Base-by-base conservation (phyloP, 2,888 invertebrate genomes). In the Leptogaster cylindrica region DNA sequence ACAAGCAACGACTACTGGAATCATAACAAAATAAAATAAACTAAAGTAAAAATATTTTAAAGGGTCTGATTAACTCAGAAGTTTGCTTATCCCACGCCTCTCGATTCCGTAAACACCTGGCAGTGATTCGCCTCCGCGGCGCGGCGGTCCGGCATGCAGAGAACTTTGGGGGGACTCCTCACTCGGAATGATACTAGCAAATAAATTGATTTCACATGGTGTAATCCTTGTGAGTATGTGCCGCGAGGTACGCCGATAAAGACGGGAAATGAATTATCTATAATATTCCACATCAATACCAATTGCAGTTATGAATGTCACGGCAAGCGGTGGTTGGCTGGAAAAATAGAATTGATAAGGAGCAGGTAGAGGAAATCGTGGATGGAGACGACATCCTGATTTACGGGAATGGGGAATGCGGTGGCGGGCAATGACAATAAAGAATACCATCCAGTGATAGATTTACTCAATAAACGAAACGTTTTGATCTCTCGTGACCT, bases 401-500 rank as follows among this genome's bases (percentile, higher is more conserved):
- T n/a, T n/a, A n/a, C n/a, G n/a, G n/a, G n/a, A n/a, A n/a, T n/a
- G 12, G 28, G 50, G 0, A 25, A 3, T 2, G 8, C 31, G 20
- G 31, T 12, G 23, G 23, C 20, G 33, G 31, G 28, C 16, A 16
- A 65, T 36, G 27, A 23, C 25, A 39, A 25, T 36, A 65, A 36
- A 65, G 23, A 50, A 65, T 25, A n/a, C 36, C 50, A 12, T 23
- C 39, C 25, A 65, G 36, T 65, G 51, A 65, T 39, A 65, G 65
- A 65, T 65, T 65, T 65, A n/a, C 39, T 20, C 65, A 65, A 51
- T 65, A 51, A 63, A 23, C n/a, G 50, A 14, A 23, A 23, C 36
- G 51, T 27, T n/a, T 65, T 65, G 65, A 65, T 51, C 65, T 48
- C 50, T 65, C n/a, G n/a, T n/a, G 65, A 65, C 65, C 65, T 65